Evolutionary conservation across 2,113 vertebrate species (phyloP).

Genomic region (Struthidea cinerea): DNA sequence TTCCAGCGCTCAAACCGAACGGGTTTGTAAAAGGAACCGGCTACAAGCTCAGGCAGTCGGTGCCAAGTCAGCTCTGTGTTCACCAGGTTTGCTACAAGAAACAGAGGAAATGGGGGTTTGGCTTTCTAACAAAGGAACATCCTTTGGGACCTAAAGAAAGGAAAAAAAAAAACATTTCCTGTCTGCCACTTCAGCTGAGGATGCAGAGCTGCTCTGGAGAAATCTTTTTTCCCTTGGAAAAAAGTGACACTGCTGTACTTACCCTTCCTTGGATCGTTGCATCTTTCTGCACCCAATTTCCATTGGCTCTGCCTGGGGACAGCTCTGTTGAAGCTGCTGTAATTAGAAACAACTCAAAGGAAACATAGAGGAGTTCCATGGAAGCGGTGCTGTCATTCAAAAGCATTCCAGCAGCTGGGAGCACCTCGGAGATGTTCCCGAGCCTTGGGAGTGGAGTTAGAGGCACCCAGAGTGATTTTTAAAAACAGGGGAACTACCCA

Average conservation of each 20-base stretch:
- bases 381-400: neutral
- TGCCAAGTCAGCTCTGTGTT: conserved; percentile 25
- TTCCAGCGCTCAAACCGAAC: neutral
- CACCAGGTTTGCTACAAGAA: conserved; percentile 34
- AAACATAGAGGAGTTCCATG: neutral
- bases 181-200: conserved; percentile 6
- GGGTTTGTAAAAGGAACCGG: neutral
- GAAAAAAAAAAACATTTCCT: neutral
- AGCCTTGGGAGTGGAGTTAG: neutral
- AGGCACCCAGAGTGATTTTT: neutral
- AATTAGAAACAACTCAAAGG: conserved; percentile 9
- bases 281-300: conserved; percentile 13
- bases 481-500: neutral
- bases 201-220: neutral
- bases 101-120: conserved; percentile 31
- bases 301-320: neutral
- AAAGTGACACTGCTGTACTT: neutral
- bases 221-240: neutral
- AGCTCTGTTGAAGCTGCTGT: neutral
- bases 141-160: conserved; percentile 14
- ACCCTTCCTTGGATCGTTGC: neutral
- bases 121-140: conserved; percentile 53
- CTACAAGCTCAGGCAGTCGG: neutral
- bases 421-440: neutral
- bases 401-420: neutral